phyloP scores from a whole-genome alignment of 1,140 invertebrate species.

The Pinna nobilis region DNA sequence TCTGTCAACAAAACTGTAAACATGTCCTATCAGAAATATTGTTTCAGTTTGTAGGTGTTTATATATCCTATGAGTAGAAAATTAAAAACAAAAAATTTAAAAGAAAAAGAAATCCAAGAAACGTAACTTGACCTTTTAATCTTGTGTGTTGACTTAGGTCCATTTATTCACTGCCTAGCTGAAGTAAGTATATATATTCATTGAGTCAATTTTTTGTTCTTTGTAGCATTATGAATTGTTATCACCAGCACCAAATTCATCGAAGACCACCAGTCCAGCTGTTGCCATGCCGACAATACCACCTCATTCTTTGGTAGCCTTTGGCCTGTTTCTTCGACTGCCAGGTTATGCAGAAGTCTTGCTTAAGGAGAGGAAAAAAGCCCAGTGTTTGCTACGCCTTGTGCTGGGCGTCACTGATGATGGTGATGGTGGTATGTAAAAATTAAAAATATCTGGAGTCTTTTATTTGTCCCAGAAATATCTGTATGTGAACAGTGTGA shows the following conservation, averaged over 20 bases:
- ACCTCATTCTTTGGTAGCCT: slow-evolving; percentile 91
- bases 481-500: no score
- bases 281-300: slow-evolving; percentile 80
- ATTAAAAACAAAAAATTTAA: no score
- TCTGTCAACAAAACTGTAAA: no score
- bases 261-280: slow-evolving; percentile 46
- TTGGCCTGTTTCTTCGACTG: slow-evolving; percentile 89
- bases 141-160: no score
- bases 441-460: no score
- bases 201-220: not conserved
- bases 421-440: slow-evolving; percentile 85
- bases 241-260: slow-evolving; percentile 54
- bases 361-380: slow-evolving; percentile 87
- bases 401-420: slow-evolving; percentile 93
- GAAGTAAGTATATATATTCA: not conserved
- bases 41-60: no score
- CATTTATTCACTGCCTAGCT: no score
- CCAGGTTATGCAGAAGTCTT: slow-evolving; percentile 93
- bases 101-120: no score
- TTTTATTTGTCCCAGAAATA: no score
- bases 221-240: slow-evolving; percentile 68
- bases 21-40: no score
- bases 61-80: no score
- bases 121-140: no score
- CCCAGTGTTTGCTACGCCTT: slow-evolving; percentile 88